Conservation (phyloP, 1,140 invertebrate species). For the Sipha flava region DNA sequence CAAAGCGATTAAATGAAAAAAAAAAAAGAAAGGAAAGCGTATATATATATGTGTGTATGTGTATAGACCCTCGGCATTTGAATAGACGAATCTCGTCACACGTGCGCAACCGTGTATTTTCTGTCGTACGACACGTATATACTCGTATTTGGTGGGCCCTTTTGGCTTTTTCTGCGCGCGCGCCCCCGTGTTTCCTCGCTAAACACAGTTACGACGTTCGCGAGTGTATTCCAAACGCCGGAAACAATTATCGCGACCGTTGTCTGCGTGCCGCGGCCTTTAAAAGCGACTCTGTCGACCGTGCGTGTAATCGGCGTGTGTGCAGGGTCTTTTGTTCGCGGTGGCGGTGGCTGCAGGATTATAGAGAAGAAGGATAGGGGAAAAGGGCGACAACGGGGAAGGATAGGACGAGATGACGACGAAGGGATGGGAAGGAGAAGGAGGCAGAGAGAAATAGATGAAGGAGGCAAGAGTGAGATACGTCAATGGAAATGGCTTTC, state of each 20-base stretch:
- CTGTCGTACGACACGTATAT: not conserved
- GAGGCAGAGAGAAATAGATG: no score
- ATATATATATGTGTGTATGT: no score
- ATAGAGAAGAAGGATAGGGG: not conserved
- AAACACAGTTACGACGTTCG: not conserved
- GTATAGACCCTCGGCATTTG: no score
- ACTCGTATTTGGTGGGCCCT: not conserved
- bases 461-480: no score
- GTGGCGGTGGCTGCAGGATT: not conserved
- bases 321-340: conserved; percentile 1
- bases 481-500: conserved; percentile 6
- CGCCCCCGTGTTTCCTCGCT: not conserved
- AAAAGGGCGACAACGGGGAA: no score
- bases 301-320: not conserved
- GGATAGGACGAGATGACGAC: no score
- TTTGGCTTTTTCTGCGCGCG: not conserved
- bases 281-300: not conserved
- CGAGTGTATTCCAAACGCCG: not conserved
- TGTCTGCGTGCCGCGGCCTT: not conserved
- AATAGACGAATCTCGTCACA: not conserved
- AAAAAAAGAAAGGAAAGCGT: no score
- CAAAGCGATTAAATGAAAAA: no score
- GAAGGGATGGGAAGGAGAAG: no score
- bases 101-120: not conserved
- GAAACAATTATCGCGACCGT: conserved; percentile 30